These are phyloP conservation scores for Drosophila ambigua DNA, from an alignment of 1,140 invertebrate genomes.

Conservation along the genomic window DNA sequence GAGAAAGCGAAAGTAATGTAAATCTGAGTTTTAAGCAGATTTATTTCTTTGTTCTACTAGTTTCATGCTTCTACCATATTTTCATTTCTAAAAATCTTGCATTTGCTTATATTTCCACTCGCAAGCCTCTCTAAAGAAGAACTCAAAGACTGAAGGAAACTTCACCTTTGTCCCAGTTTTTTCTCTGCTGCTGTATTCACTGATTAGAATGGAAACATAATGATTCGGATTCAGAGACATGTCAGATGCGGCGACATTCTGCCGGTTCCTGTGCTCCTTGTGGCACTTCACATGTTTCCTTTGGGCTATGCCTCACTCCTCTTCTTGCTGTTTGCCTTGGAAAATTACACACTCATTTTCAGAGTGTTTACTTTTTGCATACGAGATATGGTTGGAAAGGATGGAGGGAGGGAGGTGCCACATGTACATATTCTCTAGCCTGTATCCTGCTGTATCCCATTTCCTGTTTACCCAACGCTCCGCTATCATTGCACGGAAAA, in stretches of 20 bases:
- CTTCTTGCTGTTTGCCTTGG: slow-evolving; percentile 64
- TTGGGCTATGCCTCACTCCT: slow-evolving; percentile 23
- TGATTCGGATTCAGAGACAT: slow-evolving; percentile 49
- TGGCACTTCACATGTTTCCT: slow-evolving; percentile 56
- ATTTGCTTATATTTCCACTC: slow-evolving; percentile 21
- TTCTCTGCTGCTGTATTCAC: slow-evolving; percentile 15
- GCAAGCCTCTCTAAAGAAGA: background rate
- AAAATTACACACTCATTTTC: slow-evolving; percentile 78
- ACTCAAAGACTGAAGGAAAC: background rate
- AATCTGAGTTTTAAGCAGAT: background rate
- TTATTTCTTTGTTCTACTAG: background rate
- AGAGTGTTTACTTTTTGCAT: slow-evolving; percentile 75
- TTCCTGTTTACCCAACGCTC: slow-evolving; percentile 68
- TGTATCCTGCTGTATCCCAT: slow-evolving; percentile 63
- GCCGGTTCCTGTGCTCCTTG: slow-evolving; percentile 50
- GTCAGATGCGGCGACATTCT: slow-evolving; percentile 33
- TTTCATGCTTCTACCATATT: slow-evolving; percentile 8
- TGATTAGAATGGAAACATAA: slow-evolving; percentile 63
- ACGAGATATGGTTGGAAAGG: slow-evolving; percentile 37
- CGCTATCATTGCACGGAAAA: slow-evolving; percentile 9
- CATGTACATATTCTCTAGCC: slow-evolving; percentile 38
- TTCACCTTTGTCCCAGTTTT: slow-evolving; percentile 55
- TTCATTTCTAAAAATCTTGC: slow-evolving; percentile 7
- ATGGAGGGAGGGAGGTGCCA: slow-evolving; percentile 24
- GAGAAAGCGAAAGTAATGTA: too few species aligned